Evolutionary conservation across 2,888 invertebrate genomes (phyloP).

Genomic region (Erebia palarica): DNA sequence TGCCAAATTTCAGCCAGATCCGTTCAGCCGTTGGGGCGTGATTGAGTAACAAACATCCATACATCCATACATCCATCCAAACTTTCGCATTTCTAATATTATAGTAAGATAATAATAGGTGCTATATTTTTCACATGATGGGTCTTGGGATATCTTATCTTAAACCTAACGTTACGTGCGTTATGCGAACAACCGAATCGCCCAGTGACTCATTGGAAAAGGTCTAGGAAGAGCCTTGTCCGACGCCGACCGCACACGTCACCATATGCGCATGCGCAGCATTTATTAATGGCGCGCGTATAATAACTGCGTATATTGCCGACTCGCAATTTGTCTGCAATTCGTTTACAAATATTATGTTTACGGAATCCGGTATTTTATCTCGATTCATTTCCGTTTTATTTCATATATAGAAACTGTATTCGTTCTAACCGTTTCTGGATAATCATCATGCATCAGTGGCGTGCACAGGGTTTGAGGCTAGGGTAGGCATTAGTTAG

Average conservation of each 20-base stretch:
- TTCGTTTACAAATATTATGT: conserved; percentile 27
- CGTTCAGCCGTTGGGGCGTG: no score
- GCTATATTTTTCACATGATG: no score
- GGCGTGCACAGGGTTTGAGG: no score
- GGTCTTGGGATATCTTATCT: no score
- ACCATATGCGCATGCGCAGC: conserved; percentile 34
- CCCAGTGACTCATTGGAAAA: conserved; percentile 46
- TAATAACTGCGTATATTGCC: conserved; percentile 37
- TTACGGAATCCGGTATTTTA: background rate
- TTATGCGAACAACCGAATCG: conserved; percentile 23
- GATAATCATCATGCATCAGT: no score
- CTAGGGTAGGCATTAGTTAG: no score
- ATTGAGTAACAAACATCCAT: no score
- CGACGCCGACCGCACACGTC: conserved; percentile 35
- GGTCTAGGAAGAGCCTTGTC: conserved; percentile 54
- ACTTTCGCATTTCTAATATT: no score
- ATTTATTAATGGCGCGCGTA: conserved; percentile 45
- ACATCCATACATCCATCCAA: no score
- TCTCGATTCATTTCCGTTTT: background rate
- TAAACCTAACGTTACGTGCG: conserved; percentile 27
- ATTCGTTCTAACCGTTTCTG: background rate
- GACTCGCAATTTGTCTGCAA: conserved; percentile 40
- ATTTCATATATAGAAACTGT: background rate
- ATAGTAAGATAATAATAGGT: no score
- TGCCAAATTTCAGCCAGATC: no score